These are phyloP conservation scores for Atherinomorus stipes DNA, from an alignment of 2,113 vertebrate species.

Conservation along the genomic window DNA sequence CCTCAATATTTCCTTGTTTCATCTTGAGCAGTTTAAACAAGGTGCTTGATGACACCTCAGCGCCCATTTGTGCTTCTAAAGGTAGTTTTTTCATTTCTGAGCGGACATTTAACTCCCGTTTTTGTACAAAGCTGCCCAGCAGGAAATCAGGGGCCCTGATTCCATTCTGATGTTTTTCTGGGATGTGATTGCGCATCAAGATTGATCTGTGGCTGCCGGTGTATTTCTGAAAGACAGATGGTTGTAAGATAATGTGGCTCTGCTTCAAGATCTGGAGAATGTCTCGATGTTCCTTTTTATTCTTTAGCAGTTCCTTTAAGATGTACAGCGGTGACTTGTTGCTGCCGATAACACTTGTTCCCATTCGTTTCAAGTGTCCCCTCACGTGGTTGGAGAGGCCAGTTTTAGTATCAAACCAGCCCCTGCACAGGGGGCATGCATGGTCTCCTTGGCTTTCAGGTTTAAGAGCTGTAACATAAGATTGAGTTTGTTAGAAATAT, in stretches of 20 bases:
- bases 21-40: slow-evolving; percentile 91
- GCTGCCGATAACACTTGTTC: slow-evolving; percentile 88
- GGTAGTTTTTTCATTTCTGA: slow-evolving; percentile 77
- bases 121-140: slow-evolving; percentile 67
- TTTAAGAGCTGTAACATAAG: slow-evolving; percentile 83
- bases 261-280: slow-evolving; percentile 79
- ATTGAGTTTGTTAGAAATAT: neutral
- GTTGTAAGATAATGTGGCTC: slow-evolving; percentile 84
- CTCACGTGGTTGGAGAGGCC: slow-evolving; percentile 96
- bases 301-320: slow-evolving; percentile 92
- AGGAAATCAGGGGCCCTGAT: too few species aligned
- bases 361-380: slow-evolving; percentile 88
- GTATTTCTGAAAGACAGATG: slow-evolving; percentile 88
- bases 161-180: slow-evolving; percentile 85
- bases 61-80: slow-evolving; percentile 78
- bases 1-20: slow-evolving; percentile 86
- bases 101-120: slow-evolving; percentile 79
- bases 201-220: slow-evolving; percentile 84
- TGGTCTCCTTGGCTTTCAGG: slow-evolving; percentile 89
- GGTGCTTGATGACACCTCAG: slow-evolving; percentile 84
- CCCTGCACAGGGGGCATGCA: slow-evolving; percentile 91
- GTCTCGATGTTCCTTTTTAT: slow-evolving; percentile 88
- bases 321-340: slow-evolving; percentile 90
- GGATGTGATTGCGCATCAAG: slow-evolving; percentile 86
- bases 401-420: slow-evolving; percentile 95